phyloP scores from a whole-genome alignment of 2,113 vertebrate genomes.

The Platichthys flesus region DNA sequence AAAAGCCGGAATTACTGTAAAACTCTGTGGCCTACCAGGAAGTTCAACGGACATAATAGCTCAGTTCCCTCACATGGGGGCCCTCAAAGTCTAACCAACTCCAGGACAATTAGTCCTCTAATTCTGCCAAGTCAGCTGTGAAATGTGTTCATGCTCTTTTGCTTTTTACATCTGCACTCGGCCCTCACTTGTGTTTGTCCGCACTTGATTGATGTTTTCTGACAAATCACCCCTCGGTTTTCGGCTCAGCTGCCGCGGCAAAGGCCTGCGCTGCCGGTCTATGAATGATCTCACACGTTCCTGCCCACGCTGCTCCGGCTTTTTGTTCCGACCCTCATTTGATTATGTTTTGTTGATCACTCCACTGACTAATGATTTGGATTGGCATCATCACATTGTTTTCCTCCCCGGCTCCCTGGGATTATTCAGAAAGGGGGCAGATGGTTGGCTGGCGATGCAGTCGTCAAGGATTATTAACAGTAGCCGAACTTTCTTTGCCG shows the following conservation, averaged over 20 bases:
- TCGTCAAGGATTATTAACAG: constrained; percentile 50
- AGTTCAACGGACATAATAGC: constrained; percentile 30
- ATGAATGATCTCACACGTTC: constrained; percentile 20
- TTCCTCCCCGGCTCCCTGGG: constrained; percentile 47
- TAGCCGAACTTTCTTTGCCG: constrained; percentile 18
- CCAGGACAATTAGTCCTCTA: constrained; percentile 63
- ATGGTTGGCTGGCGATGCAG: constrained; percentile 52
- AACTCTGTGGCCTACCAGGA: constrained; percentile 21
- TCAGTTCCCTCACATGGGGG: constrained; percentile 6
- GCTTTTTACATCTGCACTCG: constrained; percentile 56
- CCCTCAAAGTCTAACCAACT: constrained; percentile 46
- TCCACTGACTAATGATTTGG: constrained; percentile 64
- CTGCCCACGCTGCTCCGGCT: constrained; percentile 38
- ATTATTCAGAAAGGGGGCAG: constrained; percentile 50
- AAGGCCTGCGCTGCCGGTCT: constrained; percentile 27
- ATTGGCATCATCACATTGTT: constrained; percentile 60
- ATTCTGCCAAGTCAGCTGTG: constrained; percentile 67
- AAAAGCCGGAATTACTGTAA: constrained; percentile 15
- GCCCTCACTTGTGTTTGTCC: constrained; percentile 44
- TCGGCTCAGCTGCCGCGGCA: constrained; percentile 10
- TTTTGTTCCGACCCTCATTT: constrained; percentile 45
- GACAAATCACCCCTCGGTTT: constrained; percentile 49
- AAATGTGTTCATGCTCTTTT: constrained; percentile 64
- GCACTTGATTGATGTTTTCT: constrained; percentile 66
- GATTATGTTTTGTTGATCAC: constrained; percentile 70